A percentile compares a stretch with the other conserved stretches of the same genome.
phyloP scores from a whole-genome alignment of 2,113 vertebrate species.

The Tapirus terrestris region DNA sequence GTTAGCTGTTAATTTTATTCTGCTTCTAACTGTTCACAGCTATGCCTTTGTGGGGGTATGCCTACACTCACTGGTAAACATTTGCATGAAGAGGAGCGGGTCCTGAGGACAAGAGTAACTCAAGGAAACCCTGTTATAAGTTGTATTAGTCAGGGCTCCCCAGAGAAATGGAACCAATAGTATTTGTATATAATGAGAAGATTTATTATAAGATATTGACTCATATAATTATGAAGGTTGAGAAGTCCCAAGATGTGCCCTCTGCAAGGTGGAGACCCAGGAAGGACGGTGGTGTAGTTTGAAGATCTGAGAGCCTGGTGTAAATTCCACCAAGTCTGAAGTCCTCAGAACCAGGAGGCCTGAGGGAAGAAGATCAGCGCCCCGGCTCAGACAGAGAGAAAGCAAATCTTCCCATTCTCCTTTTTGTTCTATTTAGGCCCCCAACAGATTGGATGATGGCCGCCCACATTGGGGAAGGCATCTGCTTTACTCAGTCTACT shows the following conservation, averaged over 20 bases:
- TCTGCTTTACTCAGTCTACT: background rate
- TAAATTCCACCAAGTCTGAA: background rate
- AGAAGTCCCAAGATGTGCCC: background rate
- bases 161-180: background rate
- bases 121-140: background rate
- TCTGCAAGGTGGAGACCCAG: background rate
- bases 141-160: background rate
- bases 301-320: background rate
- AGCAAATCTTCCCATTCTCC: background rate
- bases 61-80: background rate
- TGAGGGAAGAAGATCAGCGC: background rate
- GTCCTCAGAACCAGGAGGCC: background rate
- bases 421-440: background rate
- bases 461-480: background rate
- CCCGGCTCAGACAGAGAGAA: background rate
- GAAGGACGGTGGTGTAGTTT: background rate
- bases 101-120: background rate
- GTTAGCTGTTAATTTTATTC: constrained; percentile 13
- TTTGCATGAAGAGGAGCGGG: background rate
- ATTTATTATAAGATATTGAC: background rate
- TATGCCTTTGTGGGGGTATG: background rate
- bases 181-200: background rate
- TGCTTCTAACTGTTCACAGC: background rate
- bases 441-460: background rate
- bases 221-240: background rate